Evolutionary conservation across 2,113 vertebrate species (phyloP).

Genomic region (Proterorhinus semilunaris): DNA sequence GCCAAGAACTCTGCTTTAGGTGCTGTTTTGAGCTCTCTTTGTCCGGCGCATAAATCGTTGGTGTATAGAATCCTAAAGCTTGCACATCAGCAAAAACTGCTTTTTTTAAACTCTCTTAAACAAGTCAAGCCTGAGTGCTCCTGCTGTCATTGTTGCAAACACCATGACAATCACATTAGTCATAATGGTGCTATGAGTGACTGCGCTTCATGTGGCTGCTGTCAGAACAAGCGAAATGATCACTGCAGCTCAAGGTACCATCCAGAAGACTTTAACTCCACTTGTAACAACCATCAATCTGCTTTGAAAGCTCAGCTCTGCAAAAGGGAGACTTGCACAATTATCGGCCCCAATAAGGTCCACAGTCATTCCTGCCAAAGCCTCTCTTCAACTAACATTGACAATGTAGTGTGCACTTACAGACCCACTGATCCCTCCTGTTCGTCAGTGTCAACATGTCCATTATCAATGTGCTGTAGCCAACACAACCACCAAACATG

Average conservation of each 20-base stretch:
- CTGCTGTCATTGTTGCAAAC: conserved; percentile 46
- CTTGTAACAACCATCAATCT: conserved; percentile 28
- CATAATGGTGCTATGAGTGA: conserved; percentile 29
- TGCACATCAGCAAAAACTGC: conserved; percentile 51
- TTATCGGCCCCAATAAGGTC: conserved; percentile 80
- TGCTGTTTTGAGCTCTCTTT: conserved; percentile 56
- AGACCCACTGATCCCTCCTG: conserved; percentile 21
- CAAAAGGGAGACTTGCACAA: conserved; percentile 67
- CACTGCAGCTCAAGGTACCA: conserved; percentile 24
- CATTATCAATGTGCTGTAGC: conserved; percentile 68
- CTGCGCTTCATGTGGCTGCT: conserved; percentile 32
- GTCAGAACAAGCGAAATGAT: conserved; percentile 17
- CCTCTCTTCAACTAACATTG: conserved; percentile 72
- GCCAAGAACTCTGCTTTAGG: conserved; percentile 46
- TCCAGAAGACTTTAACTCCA: conserved; percentile 35
- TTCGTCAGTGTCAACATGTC: conserved; percentile 29
- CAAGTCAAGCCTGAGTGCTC: conserved; percentile 29
- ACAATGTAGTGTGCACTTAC: conserved; percentile 68
- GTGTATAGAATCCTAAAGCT: conserved; percentile 64
- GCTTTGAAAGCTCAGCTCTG: conserved; percentile 76
- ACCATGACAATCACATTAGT: conserved; percentile 25
- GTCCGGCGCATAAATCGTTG: conserved; percentile 61
- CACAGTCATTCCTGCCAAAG: conserved; percentile 81
- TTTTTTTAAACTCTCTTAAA: conserved; percentile 26
- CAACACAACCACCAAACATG: conserved; percentile 72